phyloP scores from a whole-genome alignment of 2,888 invertebrate genomes.

The Amphipoea oculea region DNA sequence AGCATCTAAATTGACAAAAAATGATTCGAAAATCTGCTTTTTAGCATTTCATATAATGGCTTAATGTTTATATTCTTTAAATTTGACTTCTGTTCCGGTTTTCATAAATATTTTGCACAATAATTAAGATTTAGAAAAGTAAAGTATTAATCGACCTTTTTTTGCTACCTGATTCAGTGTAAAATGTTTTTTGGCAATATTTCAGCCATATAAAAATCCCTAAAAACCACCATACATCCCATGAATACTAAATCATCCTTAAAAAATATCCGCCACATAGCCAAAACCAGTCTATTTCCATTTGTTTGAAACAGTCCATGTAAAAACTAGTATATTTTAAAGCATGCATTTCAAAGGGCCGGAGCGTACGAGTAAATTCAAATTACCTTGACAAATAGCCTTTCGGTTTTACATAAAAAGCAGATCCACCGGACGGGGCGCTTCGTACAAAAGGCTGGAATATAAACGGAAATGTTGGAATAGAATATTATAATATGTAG shows the following conservation, averaged over 20 bases:
- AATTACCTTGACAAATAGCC: conserved; percentile 69
- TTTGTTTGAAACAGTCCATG: conserved; percentile 51
- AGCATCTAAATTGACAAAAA: too few relatives aligned
- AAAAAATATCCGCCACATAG: conserved; percentile 36
- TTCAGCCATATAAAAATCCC: background rate
- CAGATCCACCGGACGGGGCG: conserved; percentile 59
- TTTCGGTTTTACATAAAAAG: conserved; percentile 69
- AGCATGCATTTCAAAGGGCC: conserved; percentile 65
- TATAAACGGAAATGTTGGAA: conserved; percentile 49
- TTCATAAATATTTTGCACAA: background rate
- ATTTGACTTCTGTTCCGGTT: background rate
- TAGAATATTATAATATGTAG: conserved; percentile 32
- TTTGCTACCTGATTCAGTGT: too few relatives aligned
- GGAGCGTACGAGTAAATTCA: conserved; percentile 66
- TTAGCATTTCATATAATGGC: background rate
- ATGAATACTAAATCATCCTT: conserved; percentile 48
- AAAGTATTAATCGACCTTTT: background rate
- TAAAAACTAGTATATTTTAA: conserved; percentile 63
- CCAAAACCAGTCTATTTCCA: conserved; percentile 45
- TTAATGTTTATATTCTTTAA: too few relatives aligned
- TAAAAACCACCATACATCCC: conserved; percentile 44
- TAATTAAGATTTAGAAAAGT: background rate
- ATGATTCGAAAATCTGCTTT: too few relatives aligned
- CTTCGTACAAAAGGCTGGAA: conserved; percentile 47
- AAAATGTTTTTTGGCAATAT: background rate